These are phyloP conservation scores for Zaprionus ornatus DNA, from an alignment of 1,140 invertebrate genomes.

Conservation along the genomic window DNA sequence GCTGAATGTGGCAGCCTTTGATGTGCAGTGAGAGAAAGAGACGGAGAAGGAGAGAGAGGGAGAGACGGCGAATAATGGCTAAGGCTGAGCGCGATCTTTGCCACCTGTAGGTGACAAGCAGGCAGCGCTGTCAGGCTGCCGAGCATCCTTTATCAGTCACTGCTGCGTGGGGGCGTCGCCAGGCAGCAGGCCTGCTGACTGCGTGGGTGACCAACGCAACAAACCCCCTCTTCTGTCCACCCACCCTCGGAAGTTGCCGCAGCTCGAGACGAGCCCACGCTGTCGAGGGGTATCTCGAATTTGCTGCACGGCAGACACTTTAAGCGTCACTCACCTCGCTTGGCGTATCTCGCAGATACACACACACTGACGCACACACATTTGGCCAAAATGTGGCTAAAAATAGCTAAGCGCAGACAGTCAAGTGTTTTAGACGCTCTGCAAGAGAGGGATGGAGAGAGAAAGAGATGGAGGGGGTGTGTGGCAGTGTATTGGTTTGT, in stretches of 20 bases:
- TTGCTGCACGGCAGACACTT: constrained; percentile 52
- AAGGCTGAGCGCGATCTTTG: constrained; percentile 43
- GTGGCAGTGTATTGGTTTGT: constrained; percentile 6
- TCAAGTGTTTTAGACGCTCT: constrained; percentile 37
- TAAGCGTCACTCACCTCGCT: constrained; percentile 43
- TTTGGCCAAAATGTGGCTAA: constrained; percentile 49
- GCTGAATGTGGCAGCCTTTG: constrained; percentile 8
- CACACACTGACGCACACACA: not conserved
- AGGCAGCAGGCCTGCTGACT: not conserved
- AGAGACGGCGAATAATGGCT: constrained; percentile 16
- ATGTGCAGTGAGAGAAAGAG: not conserved
- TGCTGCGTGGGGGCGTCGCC: not conserved
- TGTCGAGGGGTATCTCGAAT: constrained; percentile 34
- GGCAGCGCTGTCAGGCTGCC: not conserved
- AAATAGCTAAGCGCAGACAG: constrained; percentile 52
- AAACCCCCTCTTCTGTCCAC: not conserved
- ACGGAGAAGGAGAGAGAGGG: too few relatives aligned
- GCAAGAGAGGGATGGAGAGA: not conserved
- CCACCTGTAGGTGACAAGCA: constrained; percentile 38
- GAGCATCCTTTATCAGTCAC: not conserved
- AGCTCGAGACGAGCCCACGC: constrained; percentile 65
- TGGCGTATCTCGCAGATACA: constrained; percentile 13
- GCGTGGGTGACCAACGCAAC: constrained; percentile 53
- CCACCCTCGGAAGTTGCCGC: not conserved
- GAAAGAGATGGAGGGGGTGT: not conserved